Evolutionary conservation across 2,113 vertebrate species (phyloP), one percentile per base, ranked within the genome.

Genomic region (Seriola quinqueradiata): DNA sequence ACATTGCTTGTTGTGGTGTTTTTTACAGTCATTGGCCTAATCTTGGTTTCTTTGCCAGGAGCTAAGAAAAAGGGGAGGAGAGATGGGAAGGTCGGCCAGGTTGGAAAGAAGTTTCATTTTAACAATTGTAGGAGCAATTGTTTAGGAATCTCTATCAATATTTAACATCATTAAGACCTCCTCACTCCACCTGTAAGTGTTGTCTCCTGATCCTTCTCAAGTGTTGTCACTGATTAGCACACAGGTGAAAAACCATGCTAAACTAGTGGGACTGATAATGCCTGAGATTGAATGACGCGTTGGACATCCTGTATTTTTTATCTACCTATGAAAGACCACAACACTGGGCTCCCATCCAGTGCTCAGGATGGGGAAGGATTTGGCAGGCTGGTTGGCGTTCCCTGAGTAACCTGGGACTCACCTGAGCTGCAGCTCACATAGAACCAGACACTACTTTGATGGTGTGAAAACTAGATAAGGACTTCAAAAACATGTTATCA

Each of bases 401-500:
- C 67, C 36, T n/a, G 60, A 55, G 69, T 71, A 68, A 82, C 81
- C 73, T 64, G 81, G 73, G 77, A 77, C 69, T 75, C 79, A 87
- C 83, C 85, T 81, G 76, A 76, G 70, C 79, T 68, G 69, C 70
- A 70, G 80, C 82, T 82, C 65, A 46, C 59, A 79, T 4, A 58
- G n/a, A 75, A 61, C 14, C 73, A 79, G 69, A 79, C 70, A 72
- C 23, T 17, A 28, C 40, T 86, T 65, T 81, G 70, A 88, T 75
- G 55, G 84, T 87, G 86, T 75, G 65, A 52, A 81, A 79, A 70
- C 44, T n/a, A 80, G 90, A 92, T 90, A 90, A 87, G 81, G 77
- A 86, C 82, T 90, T 89, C 84, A 89, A 89, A 87, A 72, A 79
- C 57, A 65, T 58, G 58, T 73, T 89, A 89, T 88, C 85, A 71